Evolutionary conservation across 2,888 invertebrate species (phyloP).

Genomic region (Erebia palarica): DNA sequence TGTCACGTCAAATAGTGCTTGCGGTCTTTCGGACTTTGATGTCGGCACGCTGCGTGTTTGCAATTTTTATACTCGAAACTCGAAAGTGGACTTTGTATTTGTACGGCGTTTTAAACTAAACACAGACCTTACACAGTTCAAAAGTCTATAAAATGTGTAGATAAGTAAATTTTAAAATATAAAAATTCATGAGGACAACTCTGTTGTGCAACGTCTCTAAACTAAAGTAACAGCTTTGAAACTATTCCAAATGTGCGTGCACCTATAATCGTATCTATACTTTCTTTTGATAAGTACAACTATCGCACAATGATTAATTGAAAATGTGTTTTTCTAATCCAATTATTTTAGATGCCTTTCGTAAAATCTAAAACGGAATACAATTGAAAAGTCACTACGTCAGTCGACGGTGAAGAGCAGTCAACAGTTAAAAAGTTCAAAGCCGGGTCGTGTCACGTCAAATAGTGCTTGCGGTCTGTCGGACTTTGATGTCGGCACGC

Average conservation of each 20-base stretch:
- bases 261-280: no score
- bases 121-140: no score
- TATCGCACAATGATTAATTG: neutral
- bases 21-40: constrained; percentile 20
- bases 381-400: neutral
- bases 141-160: no score
- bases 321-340: neutral
- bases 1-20: constrained; percentile 28
- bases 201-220: no score
- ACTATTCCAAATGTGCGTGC: no score
- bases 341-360: neutral
- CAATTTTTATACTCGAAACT: no score
- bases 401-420: constrained; percentile 5
- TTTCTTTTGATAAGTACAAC: no score
- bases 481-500: constrained; percentile 10
- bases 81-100: no score
- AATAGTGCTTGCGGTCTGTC: constrained; percentile 22
- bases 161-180: no score
- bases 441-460: constrained; percentile 31
- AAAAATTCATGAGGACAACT: no score
- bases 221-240: no score
- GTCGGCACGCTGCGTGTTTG: neutral
- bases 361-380: neutral
- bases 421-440: constrained; percentile 29
- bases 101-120: no score